phyloP scores from a whole-genome alignment of 2,888 invertebrate genomes.

The Acanthacorydalis orientalis region DNA sequence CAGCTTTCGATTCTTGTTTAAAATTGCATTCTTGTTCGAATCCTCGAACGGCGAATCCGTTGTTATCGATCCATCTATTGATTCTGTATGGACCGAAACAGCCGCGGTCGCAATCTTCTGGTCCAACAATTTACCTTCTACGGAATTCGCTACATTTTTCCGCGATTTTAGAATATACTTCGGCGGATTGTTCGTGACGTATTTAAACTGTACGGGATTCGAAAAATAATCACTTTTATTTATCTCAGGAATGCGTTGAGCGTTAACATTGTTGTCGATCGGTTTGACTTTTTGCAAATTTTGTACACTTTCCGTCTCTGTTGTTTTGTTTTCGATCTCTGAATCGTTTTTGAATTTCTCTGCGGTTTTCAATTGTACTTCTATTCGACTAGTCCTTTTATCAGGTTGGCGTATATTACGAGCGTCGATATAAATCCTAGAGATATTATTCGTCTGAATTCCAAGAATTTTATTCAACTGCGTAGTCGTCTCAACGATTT shows the following conservation, averaged over 20 bases:
- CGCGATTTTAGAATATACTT: neutral
- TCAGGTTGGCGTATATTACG: constrained; percentile 1
- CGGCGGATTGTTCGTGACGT: neutral
- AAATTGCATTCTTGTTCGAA: too few species aligned
- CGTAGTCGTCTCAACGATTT: constrained; percentile 27
- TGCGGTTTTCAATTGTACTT: neutral
- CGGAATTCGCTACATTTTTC: neutral
- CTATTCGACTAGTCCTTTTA: neutral
- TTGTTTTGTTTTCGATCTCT: neutral
- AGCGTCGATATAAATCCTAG: constrained; percentile 3
- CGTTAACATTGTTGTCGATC: too few species aligned
- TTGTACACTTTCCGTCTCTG: neutral
- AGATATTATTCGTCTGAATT: neutral
- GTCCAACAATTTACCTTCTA: constrained; percentile 9
- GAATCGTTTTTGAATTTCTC: neutral
- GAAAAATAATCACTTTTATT: too few species aligned
- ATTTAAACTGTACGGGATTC: too few species aligned
- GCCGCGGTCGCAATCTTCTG: constrained; percentile 26
- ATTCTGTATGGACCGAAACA: constrained; percentile 27
- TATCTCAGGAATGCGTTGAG: too few species aligned
- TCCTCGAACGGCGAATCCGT: neutral
- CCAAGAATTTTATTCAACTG: constrained; percentile 10
- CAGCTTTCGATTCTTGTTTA: constrained; percentile 7
- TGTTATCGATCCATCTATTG: constrained; percentile 11
- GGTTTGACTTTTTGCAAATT: neutral